Base-by-base conservation (phyloP, 2,888 invertebrate species). In the Sinodicranocentrus sp. region DNA sequence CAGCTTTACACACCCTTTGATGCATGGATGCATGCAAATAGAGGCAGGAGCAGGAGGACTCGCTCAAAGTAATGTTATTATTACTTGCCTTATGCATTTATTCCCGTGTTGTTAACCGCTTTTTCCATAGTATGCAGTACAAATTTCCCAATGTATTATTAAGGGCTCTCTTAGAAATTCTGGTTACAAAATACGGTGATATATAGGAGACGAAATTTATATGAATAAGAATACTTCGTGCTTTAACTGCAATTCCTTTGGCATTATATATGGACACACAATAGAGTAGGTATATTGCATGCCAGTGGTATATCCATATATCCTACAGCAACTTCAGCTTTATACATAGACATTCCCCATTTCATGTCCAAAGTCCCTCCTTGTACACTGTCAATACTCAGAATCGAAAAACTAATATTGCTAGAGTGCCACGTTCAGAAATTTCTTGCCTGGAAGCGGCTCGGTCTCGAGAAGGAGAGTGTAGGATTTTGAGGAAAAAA, bases 11-110 rank as follows among this genome's bases (percentile, higher is more conserved):
- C 78, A 61, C 78, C 78, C 76, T 78, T 77, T 78, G 52, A 78
- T 68, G 68, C 78, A 70, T 59, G 68, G 78, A 78, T 70, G 78
- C 78, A 78, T 78, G 70, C 78, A 78, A 78, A 67, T 67, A 54
- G 28, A 61, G 78, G 48, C 59, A 59, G 61, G 59, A 78, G 61
- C 78, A 70, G 21, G 70, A 68, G 78, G 78, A 59, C 68, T n/a
- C 76, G 33, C 26, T 65, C 63, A 48, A n/a, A n/a, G n/a, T n/a
- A n/a, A n/a, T n/a, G 43, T 59, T 5, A 28, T 33, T 21, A 33
- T 23, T 72, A 72, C 52, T 72, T 23, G 72, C 39, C 39, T 59
- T 33, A 57, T 54, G 70, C 28, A 57, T 71, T 54, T 71, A 54
- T 48, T 57, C 26, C 23, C 8, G 57, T 57, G 33, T 52, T 57